Percentiles rank a stretch among this genome's conserved stretches.
phyloP scores from a whole-genome alignment of 2,797 vertebrate genomes.

The Sebastes baramenuke region DNA sequence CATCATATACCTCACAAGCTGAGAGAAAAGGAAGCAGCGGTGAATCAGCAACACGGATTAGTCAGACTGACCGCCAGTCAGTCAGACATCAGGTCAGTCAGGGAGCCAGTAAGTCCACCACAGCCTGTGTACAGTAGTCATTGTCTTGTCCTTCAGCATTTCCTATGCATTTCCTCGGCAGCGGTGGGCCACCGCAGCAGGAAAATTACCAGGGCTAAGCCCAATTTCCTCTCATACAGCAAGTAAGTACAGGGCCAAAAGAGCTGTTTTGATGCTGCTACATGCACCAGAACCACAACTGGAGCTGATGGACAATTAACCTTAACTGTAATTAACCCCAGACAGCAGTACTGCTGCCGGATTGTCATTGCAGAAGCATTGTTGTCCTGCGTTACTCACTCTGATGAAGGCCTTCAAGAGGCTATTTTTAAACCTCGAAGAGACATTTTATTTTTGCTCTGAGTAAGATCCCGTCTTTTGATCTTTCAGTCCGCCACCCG shows the following conservation, averaged over 20 bases:
- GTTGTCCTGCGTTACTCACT: constrained; percentile 38
- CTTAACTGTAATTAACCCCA: constrained; percentile 62
- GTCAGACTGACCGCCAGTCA: constrained; percentile 14
- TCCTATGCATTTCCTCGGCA: constrained; percentile 52
- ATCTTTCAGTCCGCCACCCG: constrained; percentile 33
- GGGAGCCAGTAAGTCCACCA: constrained; percentile 49
- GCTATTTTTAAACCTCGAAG: constrained; percentile 23
- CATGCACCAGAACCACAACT: constrained; percentile 67
- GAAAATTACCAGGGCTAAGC: constrained; percentile 67
- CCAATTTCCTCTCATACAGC: constrained; percentile 66
- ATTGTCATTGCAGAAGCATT: constrained; percentile 30
- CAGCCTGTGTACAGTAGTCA: constrained; percentile 48
- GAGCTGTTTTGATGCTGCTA: constrained; percentile 67
- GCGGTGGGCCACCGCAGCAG: constrained; percentile 61
- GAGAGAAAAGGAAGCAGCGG: constrained; percentile 6
- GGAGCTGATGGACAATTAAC: constrained; percentile 67
- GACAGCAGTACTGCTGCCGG: constrained; percentile 31
- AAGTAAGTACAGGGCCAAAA: constrained; percentile 64
- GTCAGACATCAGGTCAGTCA: constrained; percentile 37
- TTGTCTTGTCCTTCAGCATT: constrained; percentile 61
- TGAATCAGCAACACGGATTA: constrained; percentile 42
- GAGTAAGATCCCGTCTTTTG: constrained; percentile 34
- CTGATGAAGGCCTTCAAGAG: constrained; percentile 1
- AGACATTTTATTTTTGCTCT: constrained; percentile 6
- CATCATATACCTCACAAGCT: constrained; percentile 9